phyloP scores from a whole-genome alignment of 2,113 vertebrate species.

The Marcusenius ussheri region DNA sequence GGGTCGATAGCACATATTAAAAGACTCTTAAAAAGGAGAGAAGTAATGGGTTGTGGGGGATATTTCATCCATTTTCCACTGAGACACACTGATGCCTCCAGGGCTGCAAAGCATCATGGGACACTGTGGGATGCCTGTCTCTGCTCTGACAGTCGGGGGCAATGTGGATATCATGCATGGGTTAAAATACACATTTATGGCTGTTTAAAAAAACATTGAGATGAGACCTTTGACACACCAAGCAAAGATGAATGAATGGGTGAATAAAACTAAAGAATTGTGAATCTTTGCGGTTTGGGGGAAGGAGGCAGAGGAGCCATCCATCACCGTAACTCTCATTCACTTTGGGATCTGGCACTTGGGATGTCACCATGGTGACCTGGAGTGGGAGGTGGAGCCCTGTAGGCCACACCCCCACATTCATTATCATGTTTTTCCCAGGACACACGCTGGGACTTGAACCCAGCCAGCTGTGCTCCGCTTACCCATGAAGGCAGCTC shows the following conservation, averaged over 20 bases:
- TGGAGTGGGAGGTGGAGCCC: not conserved
- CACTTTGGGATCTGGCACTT: not conserved
- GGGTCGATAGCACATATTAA: not conserved
- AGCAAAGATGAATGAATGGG: not conserved
- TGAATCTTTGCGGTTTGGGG: not conserved
- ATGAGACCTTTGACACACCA: too few relatives aligned
- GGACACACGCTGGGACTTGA: not conserved
- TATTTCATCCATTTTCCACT: not conserved
- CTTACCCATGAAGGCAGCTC: constrained; percentile 13
- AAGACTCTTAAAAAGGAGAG: not conserved
- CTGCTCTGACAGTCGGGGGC: not conserved
- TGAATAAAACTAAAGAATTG: not conserved
- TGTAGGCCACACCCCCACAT: not conserved
- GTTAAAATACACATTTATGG: not conserved
- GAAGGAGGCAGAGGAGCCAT: too few relatives aligned
- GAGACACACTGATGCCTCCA: not conserved
- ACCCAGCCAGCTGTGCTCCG: constrained; percentile 7
- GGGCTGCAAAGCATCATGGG: not conserved
- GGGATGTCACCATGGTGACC: not conserved
- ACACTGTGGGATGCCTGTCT: not conserved
- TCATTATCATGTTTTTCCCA: not conserved
- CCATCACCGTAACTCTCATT: not conserved
- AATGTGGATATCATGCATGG: not conserved
- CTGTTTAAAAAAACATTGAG: not conserved
- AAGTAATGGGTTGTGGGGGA: not conserved